Conservation (phyloP, 2,113 vertebrate species). For the Addax nasomaculatus region DNA sequence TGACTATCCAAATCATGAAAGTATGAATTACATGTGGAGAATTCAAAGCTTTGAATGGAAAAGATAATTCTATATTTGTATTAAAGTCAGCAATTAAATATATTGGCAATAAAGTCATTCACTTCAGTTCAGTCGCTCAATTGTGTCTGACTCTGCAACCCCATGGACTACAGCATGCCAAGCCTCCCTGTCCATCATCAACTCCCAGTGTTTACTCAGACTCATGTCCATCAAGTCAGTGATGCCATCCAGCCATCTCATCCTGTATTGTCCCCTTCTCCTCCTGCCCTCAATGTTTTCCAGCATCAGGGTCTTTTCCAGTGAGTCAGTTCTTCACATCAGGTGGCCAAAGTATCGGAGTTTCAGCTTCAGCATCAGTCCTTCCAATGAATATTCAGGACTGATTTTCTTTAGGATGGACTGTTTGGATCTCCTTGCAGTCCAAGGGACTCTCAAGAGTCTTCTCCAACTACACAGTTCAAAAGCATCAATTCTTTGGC, state of each 20-base stretch:
- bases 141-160: background rate
- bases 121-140: background rate
- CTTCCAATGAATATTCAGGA: background rate
- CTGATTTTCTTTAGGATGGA: background rate
- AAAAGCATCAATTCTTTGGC: background rate
- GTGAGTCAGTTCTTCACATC: background rate
- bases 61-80: constrained; percentile 12
- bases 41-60: constrained; percentile 13
- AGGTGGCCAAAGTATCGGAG: background rate
- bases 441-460: background rate
- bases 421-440: background rate
- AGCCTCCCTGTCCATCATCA: background rate
- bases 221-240: background rate
- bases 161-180: background rate
- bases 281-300: background rate
- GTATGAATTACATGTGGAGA: background rate
- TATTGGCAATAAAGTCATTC: background rate
- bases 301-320: background rate
- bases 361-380: background rate
- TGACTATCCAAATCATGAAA: background rate
- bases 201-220: background rate
- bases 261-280: background rate
- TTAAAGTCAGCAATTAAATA: constrained; percentile 19
- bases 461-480: background rate
- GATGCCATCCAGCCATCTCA: background rate